phyloP scores from a whole-genome alignment of 1,140 invertebrate genomes.

The Drosophila erecta region DNA sequence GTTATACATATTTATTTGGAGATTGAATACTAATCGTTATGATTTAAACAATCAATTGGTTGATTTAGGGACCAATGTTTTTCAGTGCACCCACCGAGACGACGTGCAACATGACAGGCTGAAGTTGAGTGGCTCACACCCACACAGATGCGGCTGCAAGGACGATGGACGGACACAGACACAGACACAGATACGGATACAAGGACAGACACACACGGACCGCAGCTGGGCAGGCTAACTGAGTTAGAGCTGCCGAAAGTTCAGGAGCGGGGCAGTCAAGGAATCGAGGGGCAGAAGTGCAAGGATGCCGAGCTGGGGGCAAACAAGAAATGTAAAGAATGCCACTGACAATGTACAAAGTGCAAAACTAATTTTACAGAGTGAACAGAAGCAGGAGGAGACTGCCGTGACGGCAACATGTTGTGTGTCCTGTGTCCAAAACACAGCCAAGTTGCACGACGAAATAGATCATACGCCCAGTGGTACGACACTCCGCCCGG shows the following conservation, averaged over 20 bases:
- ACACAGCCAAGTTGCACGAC: slow-evolving; percentile 40
- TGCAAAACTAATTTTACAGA: slow-evolving; percentile 83
- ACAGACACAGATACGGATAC: slow-evolving; percentile 7
- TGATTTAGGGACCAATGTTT: not conserved
- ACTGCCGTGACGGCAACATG: slow-evolving; percentile 59
- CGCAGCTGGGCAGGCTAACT: slow-evolving; percentile 44
- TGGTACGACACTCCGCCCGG: slow-evolving; percentile 12
- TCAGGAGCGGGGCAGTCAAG: not conserved
- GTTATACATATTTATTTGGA: not conserved
- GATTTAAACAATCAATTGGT: not conserved
- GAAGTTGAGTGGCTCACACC: slow-evolving; percentile 63
- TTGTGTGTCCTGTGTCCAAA: slow-evolving; percentile 32
- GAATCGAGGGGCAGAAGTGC: not conserved
- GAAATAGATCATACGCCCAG: slow-evolving; percentile 73
- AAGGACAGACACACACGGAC: slow-evolving; percentile 20
- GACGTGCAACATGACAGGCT: slow-evolving; percentile 75
- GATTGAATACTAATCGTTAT: not conserved
- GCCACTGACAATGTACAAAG: slow-evolving; percentile 83
- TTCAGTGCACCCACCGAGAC: slow-evolving; percentile 12
- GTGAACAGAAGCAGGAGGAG: slow-evolving; percentile 49
- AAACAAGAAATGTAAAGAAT: slow-evolving; percentile 79
- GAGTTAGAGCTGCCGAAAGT: slow-evolving; percentile 52
- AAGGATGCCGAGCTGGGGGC: slow-evolving; percentile 28
- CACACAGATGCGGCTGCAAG: slow-evolving; percentile 17
- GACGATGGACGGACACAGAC: slow-evolving; percentile 4